Evolutionary conservation across 2,888 invertebrate genomes (phyloP).

Genomic region (Stenichneumon culpator): DNA sequence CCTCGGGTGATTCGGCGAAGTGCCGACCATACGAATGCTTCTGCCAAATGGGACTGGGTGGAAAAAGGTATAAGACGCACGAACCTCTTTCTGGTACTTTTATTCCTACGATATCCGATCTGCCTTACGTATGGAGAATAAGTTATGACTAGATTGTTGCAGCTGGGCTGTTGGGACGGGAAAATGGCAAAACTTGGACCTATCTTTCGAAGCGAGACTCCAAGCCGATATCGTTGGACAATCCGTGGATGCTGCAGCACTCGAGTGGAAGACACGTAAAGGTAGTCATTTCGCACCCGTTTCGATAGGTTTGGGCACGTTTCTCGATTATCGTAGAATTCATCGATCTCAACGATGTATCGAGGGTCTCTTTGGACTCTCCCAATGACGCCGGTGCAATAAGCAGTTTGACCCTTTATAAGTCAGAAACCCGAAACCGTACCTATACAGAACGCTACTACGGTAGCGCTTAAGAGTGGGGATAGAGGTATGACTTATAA

Average conservation of each 20-base stretch:
- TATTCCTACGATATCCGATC: not conserved
- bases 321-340: not conserved
- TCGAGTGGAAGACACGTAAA: not conserved
- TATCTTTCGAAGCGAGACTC: not conserved
- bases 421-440: no score
- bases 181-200: not conserved
- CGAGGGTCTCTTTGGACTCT: not conserved
- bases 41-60: not conserved
- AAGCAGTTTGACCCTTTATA: not conserved
- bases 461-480: no score
- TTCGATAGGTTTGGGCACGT: not conserved
- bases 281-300: not conserved
- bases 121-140: not conserved
- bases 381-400: not conserved
- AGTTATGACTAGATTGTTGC: not conserved
- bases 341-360: not conserved
- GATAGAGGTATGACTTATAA: no score
- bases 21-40: not conserved
- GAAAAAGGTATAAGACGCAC: not conserved
- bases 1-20: constrained; percentile 5
- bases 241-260: not conserved
- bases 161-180: not conserved
- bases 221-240: not conserved
- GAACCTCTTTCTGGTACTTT: not conserved
- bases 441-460: no score